Evolutionary conservation across 1,140 invertebrate genomes (phyloP).

Genomic region (Colletes latitarsis): DNA sequence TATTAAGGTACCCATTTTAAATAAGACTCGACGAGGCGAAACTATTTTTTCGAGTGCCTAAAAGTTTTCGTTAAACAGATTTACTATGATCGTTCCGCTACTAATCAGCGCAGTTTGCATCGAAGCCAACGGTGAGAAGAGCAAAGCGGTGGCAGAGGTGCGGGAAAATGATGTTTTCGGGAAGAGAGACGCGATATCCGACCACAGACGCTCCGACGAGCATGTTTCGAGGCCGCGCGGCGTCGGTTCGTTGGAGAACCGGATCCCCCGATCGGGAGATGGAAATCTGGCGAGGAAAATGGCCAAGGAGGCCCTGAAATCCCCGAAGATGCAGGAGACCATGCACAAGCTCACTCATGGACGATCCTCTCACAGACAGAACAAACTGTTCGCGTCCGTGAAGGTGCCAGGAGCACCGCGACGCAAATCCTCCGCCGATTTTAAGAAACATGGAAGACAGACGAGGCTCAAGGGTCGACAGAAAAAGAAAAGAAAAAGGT

Average conservation of each 20-base stretch:
- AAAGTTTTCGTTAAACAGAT: conserved; percentile 41
- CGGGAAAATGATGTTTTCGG: background rate
- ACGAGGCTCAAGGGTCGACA: conserved; percentile 8
- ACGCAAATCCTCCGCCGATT: background rate
- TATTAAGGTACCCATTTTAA: conserved; percentile 38
- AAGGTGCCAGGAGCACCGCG: background rate
- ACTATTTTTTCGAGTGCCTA: no score
- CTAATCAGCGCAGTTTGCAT: conserved; percentile 57
- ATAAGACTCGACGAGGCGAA: background rate
- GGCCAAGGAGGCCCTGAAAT: conserved; percentile 61
- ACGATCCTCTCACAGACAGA: conserved; percentile 6
- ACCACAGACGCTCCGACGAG: background rate
- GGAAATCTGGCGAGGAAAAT: conserved; percentile 60
- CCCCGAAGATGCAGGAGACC: conserved; percentile 61
- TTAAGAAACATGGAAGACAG: background rate
- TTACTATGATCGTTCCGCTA: conserved; percentile 62
- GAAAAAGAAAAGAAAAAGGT: conserved; percentile 50
- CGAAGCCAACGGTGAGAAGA: conserved; percentile 1
- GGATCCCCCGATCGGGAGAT: background rate
- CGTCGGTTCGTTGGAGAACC: background rate
- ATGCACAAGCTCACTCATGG: conserved; percentile 56
- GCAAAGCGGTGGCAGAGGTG: background rate
- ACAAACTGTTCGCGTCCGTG: background rate
- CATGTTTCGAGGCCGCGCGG: background rate
- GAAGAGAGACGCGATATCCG: background rate